phyloP scores from a whole-genome alignment of 2,113 vertebrate genomes.

The Aldabrachelys gigantea region DNA sequence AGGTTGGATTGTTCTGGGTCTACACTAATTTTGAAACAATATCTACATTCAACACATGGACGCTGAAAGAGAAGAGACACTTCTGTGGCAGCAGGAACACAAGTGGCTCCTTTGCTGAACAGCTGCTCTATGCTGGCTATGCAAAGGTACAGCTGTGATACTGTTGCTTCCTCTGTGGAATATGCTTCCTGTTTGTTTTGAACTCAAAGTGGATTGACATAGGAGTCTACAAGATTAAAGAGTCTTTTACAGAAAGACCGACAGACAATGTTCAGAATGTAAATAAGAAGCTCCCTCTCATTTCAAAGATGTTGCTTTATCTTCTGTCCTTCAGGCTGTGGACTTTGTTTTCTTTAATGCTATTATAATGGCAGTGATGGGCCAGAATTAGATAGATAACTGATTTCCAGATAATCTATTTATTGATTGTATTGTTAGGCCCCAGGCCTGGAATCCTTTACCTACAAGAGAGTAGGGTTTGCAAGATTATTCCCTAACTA shows the following conservation, averaged over 20 bases:
- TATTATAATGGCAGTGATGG: neutral
- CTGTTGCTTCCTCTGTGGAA: neutral
- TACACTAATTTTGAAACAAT: neutral
- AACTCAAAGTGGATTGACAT: neutral
- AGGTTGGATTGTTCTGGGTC: neutral
- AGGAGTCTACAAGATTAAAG: neutral
- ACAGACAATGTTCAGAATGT: neutral
- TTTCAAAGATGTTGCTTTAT: neutral
- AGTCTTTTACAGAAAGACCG: neutral
- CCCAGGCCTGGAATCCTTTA: neutral
- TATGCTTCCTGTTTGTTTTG: neutral
- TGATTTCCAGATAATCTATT: neutral
- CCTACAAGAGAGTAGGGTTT: neutral
- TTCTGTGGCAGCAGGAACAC: neutral
- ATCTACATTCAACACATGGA: neutral
- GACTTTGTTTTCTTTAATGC: neutral
- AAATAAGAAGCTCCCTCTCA: neutral
- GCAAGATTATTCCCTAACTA: neutral
- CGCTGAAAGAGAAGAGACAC: neutral
- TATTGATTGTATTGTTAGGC: neutral
- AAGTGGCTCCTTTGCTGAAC: neutral
- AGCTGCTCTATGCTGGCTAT: neutral
- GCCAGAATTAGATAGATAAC: rapidly evolving
- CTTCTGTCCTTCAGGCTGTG: neutral
- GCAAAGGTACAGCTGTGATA: neutral